Evolutionary conservation across 2,113 vertebrate genomes (phyloP).

Genomic region (Nannospalax galili): DNA sequence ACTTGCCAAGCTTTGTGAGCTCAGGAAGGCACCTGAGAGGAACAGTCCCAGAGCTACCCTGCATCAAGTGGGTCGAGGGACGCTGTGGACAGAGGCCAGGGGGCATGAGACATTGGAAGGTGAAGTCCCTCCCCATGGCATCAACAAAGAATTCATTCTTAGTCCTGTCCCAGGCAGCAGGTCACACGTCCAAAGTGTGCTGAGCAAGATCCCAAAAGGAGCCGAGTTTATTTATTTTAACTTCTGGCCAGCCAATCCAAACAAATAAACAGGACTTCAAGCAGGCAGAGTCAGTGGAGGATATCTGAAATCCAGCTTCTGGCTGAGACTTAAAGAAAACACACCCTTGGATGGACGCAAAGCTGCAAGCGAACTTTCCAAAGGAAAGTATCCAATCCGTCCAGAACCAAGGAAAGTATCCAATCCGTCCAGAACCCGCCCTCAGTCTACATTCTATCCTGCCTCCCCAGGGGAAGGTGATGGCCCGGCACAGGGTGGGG

Average conservation of each 20-base stretch:
- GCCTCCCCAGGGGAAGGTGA: neutral
- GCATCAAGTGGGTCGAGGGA: neutral
- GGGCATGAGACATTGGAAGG: fast-evolving
- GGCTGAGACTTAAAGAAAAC: slow-evolving; percentile 42
- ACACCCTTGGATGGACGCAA: slow-evolving; percentile 47
- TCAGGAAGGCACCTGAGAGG: neutral
- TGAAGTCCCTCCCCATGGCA: neutral
- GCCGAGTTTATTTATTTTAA: slow-evolving; percentile 41
- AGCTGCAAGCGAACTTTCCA: slow-evolving; percentile 62
- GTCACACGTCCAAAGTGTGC: neutral
- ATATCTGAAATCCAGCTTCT: slow-evolving; percentile 66
- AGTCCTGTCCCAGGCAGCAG: neutral
- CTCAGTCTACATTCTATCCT: fast-evolving
- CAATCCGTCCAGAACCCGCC: neutral
- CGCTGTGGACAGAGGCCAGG: neutral
- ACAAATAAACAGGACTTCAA: slow-evolving; percentile 57
- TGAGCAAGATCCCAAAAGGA: neutral
- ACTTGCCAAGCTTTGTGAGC: fast-evolving
- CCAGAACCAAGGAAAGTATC: slow-evolving; percentile 42
- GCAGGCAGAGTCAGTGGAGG: neutral
- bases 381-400: slow-evolving; percentile 47
- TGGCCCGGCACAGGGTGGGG: neutral
- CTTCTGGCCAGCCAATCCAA: slow-evolving; percentile 59
- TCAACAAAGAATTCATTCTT: neutral
- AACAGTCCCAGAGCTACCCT: neutral